Conservation (phyloP, 2,797 vertebrate genomes). For the Vultur gryphus region DNA sequence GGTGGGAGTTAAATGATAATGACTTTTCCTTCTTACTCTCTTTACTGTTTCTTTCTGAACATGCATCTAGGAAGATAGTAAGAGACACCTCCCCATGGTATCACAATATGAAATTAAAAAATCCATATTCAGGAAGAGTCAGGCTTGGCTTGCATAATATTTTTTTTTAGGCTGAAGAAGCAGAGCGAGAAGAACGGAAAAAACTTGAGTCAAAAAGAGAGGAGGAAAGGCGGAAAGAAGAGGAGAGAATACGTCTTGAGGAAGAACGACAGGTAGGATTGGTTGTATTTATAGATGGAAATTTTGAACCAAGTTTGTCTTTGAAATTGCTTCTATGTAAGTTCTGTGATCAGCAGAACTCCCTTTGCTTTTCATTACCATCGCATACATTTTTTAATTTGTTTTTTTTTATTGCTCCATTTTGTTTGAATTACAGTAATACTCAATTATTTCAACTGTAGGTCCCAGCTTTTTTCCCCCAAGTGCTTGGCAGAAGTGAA, state of each 20-base stretch:
- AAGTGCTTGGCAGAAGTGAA: not conserved
- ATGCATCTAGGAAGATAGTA: not conserved
- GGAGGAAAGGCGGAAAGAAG: conserved; percentile 85
- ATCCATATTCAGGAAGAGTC: not conserved
- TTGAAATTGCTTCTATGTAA: not conserved
- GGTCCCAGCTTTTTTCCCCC: not conserved
- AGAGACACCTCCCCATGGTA: not conserved
- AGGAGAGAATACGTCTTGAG: conserved; percentile 81
- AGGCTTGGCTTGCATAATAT: not conserved
- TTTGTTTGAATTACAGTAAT: not conserved
- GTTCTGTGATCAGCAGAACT: not conserved
- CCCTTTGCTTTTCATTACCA: not conserved
- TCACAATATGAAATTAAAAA: not conserved
- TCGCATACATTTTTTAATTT: not conserved
- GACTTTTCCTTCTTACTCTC: not conserved
- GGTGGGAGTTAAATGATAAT: not conserved
- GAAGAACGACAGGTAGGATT: conserved; percentile 84
- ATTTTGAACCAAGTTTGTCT: not conserved
- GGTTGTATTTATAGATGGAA: not conserved
- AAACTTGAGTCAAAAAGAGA: conserved; percentile 87
- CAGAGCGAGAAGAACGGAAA: conserved; percentile 89
- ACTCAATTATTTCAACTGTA: not conserved
- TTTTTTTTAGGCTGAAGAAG: conserved; percentile 83
- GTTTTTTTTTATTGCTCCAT: not conserved
- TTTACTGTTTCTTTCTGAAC: not conserved